Evolutionary conservation across 2,113 vertebrate species (phyloP).

Genomic region (Rhinichthys klamathensis): DNA sequence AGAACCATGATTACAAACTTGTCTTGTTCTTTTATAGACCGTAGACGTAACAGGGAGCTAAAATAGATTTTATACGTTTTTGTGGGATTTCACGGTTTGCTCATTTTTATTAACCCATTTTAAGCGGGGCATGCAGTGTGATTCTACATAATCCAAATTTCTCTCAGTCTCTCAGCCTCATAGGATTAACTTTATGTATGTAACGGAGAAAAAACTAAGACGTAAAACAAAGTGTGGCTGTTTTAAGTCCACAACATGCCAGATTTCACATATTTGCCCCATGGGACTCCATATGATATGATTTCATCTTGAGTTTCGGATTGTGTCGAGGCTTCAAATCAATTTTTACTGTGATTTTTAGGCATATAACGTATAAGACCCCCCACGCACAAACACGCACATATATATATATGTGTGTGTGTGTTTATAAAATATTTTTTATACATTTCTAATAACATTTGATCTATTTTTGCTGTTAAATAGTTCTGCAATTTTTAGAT

Average conservation of each 20-base stretch:
- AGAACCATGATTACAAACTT: neutral
- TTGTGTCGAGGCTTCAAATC: neutral
- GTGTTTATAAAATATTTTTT: too few relatives aligned
- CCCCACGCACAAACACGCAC: too few relatives aligned
- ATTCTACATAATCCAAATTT: constrained; percentile 14
- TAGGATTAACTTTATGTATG: neutral
- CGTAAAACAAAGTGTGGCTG: neutral
- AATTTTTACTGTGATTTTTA: neutral
- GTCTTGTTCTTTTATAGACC: neutral
- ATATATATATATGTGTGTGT: too few relatives aligned
- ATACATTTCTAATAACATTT: too few relatives aligned
- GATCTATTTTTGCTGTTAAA: too few relatives aligned
- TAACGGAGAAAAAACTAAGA: neutral
- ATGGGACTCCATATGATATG: neutral
- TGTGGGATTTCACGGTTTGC: neutral
- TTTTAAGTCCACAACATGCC: neutral
- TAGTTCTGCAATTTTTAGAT: too few relatives aligned
- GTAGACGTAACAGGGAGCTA: neutral
- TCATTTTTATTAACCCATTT: neutral
- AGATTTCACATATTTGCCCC: too few relatives aligned
- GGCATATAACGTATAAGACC: neutral
- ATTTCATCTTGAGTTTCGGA: neutral
- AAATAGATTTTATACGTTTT: constrained; percentile 9
- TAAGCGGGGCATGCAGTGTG: constrained; percentile 29
- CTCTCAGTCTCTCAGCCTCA: neutral